phyloP scores from a whole-genome alignment of 2,888 invertebrate species.

The Hedya salicella region DNA sequence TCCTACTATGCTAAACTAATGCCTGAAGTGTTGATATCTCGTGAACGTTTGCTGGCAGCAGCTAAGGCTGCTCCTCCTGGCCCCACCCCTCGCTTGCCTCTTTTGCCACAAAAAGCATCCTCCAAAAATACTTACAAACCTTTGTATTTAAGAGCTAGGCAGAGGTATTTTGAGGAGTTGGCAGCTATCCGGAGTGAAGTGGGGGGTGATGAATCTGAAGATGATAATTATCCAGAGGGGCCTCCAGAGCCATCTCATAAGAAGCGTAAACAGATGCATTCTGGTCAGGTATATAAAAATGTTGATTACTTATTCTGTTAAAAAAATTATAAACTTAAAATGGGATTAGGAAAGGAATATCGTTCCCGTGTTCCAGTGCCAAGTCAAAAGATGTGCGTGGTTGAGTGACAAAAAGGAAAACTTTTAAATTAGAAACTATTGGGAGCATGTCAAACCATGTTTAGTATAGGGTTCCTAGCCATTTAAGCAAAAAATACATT shows the following conservation, averaged over 20 bases:
- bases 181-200: conserved; percentile 87
- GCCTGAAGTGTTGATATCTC: conserved; percentile 90
- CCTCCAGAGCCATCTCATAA: conserved; percentile 86
- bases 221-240: conserved; percentile 91
- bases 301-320: conserved; percentile 5
- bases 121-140: conserved; percentile 78
- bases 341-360: no score
- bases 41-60: conserved; percentile 88
- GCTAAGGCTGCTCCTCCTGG: conserved; percentile 88
- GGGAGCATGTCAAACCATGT: no score
- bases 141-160: conserved; percentile 82
- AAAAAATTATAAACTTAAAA: not conserved
- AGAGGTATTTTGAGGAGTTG: conserved; percentile 87
- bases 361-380: no score
- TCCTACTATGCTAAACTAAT: conserved; percentile 86
- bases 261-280: conserved; percentile 82
- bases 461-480: no score
- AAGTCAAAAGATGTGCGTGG: no score
- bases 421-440: no score
- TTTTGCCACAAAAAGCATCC: conserved; percentile 67
- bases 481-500: no score
- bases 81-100: conserved; percentile 73
- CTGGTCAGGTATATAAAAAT: conserved; percentile 63
- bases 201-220: conserved; percentile 90
- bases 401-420: no score